Percentiles rank a stretch among this genome's conserved stretches.
These are phyloP conservation scores for Boulengeromyrus knoepffleri DNA, from an alignment of 2,113 vertebrate genomes.

Conservation along the genomic window DNA sequence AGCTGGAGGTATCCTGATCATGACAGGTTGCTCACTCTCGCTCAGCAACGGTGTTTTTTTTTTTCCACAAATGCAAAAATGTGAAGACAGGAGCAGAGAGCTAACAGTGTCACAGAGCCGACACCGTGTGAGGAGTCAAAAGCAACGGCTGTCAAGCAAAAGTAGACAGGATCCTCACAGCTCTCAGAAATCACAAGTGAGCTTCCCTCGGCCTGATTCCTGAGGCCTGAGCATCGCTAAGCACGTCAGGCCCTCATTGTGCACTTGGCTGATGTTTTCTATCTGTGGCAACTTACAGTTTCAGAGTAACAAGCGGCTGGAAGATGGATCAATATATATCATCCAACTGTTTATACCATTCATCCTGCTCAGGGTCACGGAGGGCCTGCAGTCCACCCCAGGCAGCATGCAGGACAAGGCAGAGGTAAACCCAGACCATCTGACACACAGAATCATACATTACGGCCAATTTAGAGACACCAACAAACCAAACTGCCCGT, in stretches of 20 bases:
- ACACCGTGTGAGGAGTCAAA: not conserved
- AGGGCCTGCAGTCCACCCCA: not conserved
- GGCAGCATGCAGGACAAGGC: not conserved
- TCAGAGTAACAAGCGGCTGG: not conserved
- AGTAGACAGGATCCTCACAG: not conserved
- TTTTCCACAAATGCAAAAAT: not conserved
- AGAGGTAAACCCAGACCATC: not conserved
- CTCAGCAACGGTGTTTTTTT: too few relatives aligned
- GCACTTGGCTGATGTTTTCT: not conserved
- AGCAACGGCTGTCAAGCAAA: not conserved
- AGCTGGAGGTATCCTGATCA: not conserved
- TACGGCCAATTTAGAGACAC: not conserved
- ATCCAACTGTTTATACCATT: not conserved
- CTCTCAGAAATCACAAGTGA: not conserved
- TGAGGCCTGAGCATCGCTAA: not conserved
- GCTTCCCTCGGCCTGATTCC: not conserved
- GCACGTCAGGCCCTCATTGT: not conserved
- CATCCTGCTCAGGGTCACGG: not conserved
- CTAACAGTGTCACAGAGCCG: not conserved
- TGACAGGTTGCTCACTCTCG: not conserved
- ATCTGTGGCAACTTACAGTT: not conserved
- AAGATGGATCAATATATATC: not conserved
- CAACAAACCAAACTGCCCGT: not conserved
- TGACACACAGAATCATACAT: not conserved
- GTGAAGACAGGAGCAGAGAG: not conserved